A percentile compares a stretch with the other conserved stretches of the same genome.
These are phyloP conservation scores for Acropternis orthonyx DNA, from an alignment of 2,797 vertebrate species.

Conservation along the genomic window DNA sequence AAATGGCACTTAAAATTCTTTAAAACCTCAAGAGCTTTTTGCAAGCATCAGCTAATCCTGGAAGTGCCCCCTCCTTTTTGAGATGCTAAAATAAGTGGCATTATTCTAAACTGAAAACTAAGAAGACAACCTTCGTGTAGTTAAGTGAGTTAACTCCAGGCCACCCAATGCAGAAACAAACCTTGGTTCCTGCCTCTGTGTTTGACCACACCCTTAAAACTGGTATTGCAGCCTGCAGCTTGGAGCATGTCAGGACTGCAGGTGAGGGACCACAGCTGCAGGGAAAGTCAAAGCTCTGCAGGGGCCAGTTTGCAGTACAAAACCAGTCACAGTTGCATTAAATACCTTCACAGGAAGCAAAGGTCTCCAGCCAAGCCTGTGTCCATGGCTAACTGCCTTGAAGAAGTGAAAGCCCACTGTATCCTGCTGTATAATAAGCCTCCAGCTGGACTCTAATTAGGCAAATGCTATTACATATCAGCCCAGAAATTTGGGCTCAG, in stretches of 20 bases:
- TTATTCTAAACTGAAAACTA: background rate
- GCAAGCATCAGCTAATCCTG: background rate
- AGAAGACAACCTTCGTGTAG: background rate
- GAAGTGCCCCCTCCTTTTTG: background rate
- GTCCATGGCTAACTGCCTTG: background rate
- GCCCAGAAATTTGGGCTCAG: background rate
- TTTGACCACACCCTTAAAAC: background rate
- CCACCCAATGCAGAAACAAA: background rate
- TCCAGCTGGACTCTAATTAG: background rate
- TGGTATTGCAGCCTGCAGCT: background rate
- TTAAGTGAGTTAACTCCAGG: background rate
- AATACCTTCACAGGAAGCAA: background rate
- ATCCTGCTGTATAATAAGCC: background rate
- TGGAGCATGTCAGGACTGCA: background rate
- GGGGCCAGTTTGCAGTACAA: background rate
- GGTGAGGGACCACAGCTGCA: background rate
- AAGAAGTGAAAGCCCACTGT: background rate
- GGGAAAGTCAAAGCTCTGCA: background rate
- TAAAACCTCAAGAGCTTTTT: background rate
- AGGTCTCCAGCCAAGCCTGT: background rate
- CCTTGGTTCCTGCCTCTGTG: background rate
- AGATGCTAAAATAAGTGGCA: background rate
- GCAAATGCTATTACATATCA: background rate
- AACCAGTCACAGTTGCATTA: background rate
- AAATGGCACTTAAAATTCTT: background rate